phyloP scores from a whole-genome alignment of 2,113 vertebrate species.

The Engystomops pustulosus region DNA sequence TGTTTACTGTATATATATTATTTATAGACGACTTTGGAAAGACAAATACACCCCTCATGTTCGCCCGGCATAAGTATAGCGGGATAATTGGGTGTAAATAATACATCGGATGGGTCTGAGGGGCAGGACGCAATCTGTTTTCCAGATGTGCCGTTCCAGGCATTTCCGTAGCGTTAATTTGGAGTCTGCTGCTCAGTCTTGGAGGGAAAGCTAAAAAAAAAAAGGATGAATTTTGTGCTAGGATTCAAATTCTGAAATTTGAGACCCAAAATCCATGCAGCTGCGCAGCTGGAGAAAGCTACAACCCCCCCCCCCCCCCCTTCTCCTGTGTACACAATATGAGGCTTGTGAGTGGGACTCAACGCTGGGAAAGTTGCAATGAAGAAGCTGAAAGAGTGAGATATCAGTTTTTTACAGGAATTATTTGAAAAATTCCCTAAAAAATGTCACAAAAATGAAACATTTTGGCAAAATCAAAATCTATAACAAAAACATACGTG shows the following conservation, averaged over 20 bases:
- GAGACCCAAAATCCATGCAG: neutral
- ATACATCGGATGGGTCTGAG: slow-evolving; percentile 8
- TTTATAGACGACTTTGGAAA: slow-evolving; percentile 17
- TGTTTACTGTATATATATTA: slow-evolving; percentile 7
- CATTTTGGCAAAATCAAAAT: too few species aligned
- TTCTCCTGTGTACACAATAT: neutral
- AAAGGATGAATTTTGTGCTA: neutral
- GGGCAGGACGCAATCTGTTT: slow-evolving; percentile 5
- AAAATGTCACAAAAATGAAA: neutral
- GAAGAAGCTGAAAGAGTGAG: neutral
- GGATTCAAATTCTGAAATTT: slow-evolving; percentile 29
- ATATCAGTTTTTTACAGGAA: neutral
- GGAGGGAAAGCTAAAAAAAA: slow-evolving; percentile 17
- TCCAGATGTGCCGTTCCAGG: slow-evolving; percentile 36
- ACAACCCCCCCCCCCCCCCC: neutral
- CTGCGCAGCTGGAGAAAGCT: neutral
- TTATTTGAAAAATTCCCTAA: neutral
- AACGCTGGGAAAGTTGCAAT: neutral
- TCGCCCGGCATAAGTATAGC: neutral
- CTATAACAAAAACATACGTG: too few species aligned
- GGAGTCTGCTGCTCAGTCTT: neutral
- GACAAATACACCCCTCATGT: neutral
- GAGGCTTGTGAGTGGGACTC: neutral
- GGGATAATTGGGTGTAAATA: slow-evolving; percentile 23
- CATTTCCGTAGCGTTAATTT: slow-evolving; percentile 5